Evolutionary conservation across 2,797 vertebrate genomes (phyloP).

Genomic region (Ctenochaetus hawaiiensis): DNA sequence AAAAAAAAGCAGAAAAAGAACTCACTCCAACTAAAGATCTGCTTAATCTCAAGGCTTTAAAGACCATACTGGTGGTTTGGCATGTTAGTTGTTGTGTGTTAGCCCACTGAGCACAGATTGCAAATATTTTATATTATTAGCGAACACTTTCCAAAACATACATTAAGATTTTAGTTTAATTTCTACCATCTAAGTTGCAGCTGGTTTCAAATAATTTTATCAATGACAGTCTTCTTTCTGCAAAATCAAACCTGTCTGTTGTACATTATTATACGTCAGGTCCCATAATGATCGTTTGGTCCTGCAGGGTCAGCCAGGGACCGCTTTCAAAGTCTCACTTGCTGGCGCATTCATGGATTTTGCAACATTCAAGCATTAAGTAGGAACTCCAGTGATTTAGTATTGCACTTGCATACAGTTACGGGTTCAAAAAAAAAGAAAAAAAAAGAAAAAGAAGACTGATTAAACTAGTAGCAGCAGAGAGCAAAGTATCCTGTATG

Average conservation of each 20-base stretch:
- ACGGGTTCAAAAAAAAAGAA: not conserved
- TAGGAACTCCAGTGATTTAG: slow-evolving; percentile 24
- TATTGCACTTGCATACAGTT: slow-evolving; percentile 6
- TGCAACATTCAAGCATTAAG: slow-evolving; percentile 24
- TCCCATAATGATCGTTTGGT: not conserved
- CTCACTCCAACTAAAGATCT: slow-evolving; percentile 29
- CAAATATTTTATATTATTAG: slow-evolving; percentile 24
- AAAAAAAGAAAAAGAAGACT: not conserved
- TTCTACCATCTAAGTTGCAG: not conserved
- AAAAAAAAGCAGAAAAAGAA: not conserved
- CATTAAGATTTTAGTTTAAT: not conserved
- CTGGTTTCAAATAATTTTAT: not conserved
- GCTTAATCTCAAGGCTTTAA: slow-evolving; percentile 32
- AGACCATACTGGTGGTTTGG: slow-evolving; percentile 42
- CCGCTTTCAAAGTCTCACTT: slow-evolving; percentile 9
- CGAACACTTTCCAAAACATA: slow-evolving; percentile 4
- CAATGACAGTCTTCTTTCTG: not conserved
- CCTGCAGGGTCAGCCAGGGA: not conserved
- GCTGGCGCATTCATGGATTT: slow-evolving; percentile 18
- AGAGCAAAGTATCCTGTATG: not conserved
- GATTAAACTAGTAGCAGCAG: slow-evolving; percentile 22
- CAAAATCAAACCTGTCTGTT: not conserved
- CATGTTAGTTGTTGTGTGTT: slow-evolving; percentile 31
- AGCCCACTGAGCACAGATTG: slow-evolving; percentile 9
- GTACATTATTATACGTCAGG: not conserved